Base-by-base conservation (phyloP, 2,797 vertebrate genomes). In the Babyrousa celebensis region DNA sequence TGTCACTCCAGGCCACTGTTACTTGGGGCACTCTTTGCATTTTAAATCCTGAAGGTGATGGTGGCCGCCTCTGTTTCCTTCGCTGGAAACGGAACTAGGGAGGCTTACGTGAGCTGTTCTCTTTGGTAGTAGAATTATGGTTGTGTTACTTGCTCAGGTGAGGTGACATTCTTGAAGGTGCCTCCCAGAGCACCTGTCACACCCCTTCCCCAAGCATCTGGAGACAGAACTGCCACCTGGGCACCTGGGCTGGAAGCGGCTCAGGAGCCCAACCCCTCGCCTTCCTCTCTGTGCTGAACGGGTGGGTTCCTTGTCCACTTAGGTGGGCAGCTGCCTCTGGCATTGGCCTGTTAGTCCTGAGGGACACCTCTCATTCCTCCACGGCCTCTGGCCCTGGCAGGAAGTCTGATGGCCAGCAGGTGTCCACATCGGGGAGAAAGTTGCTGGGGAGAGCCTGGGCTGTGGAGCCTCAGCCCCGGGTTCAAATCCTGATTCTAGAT, bases 261-360 rank as follows among this genome's bases (percentile, higher is more conserved):
- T 83, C 1, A 16, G 12, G 27, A 25, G 4, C 77, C 67, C 75
- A 65, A 32, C 29, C 17, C 54, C 4, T 72, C 10, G 4, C 16
- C 15, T 3, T 54, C 6, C 2, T 23, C 29, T 58, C 43, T 92
- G 60, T 36, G 6, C 77, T 12, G 20, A 82, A 63, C 74, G 84
- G 48, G 12, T 0, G 7, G 12, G 62, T 29, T 54, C 27, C 62
- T 4, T 68, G 65, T 60, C 70, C 43, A 29, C 20, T 92, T 0
- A 0, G 20, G 29, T 0, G 0, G 20, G 29, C 40, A 20, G 40
- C 18, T 72, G 4, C 4, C 4, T 15, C 40, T 36, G 4, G 11
- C 2, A 40, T 1, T 54, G 68, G 6, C 52, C 17, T 21, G 1
- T 88, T 2, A 48, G 79, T 70, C 27, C 84, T 62, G 20, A 21